Percentiles rank a stretch among this genome's conserved stretches.
These are phyloP conservation scores for Molossus molossus DNA, from an alignment of 2,797 vertebrate species.

Conservation along the genomic window DNA sequence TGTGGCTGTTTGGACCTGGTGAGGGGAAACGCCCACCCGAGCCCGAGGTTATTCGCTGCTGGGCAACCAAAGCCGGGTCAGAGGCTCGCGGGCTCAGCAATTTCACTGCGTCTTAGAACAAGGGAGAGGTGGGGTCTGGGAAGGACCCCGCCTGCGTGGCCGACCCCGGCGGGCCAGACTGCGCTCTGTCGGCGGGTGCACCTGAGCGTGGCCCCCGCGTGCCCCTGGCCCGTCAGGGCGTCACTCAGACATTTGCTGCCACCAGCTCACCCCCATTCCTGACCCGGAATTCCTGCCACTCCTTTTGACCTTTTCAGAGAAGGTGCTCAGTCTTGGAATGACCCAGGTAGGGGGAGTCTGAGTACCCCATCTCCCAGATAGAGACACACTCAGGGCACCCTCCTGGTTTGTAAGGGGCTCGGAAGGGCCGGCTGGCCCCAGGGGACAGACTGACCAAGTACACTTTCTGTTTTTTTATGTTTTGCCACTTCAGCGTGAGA, in stretches of 20 bases:
- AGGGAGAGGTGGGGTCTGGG: background rate
- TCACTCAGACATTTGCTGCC: background rate
- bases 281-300: background rate
- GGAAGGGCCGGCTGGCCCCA: background rate
- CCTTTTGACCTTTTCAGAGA: background rate
- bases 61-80: rapidly evolving
- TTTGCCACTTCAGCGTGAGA: background rate
- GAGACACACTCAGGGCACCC: rapidly evolving
- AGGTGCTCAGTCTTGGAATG: no score
- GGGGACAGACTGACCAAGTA: background rate
- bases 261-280: rapidly evolving
- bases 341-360: background rate
- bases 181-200: rapidly evolving
- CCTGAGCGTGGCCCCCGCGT: background rate
- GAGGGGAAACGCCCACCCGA: rapidly evolving
- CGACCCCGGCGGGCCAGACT: background rate
- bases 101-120: background rate
- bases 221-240: rapidly evolving
- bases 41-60: background rate
- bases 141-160: rapidly evolving
- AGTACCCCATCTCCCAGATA: rapidly evolving
- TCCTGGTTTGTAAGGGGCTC: rapidly evolving
- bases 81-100: background rate
- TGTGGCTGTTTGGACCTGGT: background rate
- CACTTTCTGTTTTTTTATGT: rapidly evolving